A percentile compares a stretch with the other conserved stretches of the same genome.
Evolutionary conservation across 2,113 vertebrate species (phyloP).

Genomic region (Bothrops jararaca): DNA sequence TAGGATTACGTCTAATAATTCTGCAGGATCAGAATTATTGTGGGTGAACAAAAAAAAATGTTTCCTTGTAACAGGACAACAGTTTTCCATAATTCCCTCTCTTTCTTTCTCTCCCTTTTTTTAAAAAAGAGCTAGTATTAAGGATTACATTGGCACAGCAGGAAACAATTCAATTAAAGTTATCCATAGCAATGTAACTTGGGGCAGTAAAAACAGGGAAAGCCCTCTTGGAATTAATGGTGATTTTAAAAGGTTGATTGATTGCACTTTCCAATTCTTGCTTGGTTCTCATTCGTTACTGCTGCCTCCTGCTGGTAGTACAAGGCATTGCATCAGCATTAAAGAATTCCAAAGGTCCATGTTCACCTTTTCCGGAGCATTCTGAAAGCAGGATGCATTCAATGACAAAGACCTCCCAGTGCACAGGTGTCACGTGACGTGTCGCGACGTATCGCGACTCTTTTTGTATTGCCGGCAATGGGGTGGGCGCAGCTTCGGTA

Average conservation of each 20-base stretch:
- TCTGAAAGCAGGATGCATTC: not conserved
- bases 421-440: too few species aligned
- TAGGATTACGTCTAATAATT: not conserved
- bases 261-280: not conserved
- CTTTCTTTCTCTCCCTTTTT: conserved; percentile 18
- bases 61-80: too few species aligned
- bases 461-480: too few species aligned
- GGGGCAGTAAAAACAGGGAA: conserved; percentile 3
- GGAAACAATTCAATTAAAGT: conserved; percentile 36
- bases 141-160: not conserved
- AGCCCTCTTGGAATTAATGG: not conserved
- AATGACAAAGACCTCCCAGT: not conserved
- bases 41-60: too few species aligned
- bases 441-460: too few species aligned
- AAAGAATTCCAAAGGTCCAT: not conserved
- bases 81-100: too few species aligned
- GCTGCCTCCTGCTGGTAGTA: not conserved
- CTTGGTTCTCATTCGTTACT: not conserved
- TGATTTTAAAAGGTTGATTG: not conserved
- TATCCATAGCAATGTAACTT: conserved; percentile 18
- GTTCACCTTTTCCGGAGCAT: not conserved
- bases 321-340: not conserved
- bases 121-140: not conserved
- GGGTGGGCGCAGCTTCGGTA: too few species aligned
- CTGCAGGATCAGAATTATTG: not conserved